Evolutionary conservation across 2,113 vertebrate species (phyloP), one percentile per base, ranked within the genome.

Genomic region (Trochalopteron elliotii): DNA sequence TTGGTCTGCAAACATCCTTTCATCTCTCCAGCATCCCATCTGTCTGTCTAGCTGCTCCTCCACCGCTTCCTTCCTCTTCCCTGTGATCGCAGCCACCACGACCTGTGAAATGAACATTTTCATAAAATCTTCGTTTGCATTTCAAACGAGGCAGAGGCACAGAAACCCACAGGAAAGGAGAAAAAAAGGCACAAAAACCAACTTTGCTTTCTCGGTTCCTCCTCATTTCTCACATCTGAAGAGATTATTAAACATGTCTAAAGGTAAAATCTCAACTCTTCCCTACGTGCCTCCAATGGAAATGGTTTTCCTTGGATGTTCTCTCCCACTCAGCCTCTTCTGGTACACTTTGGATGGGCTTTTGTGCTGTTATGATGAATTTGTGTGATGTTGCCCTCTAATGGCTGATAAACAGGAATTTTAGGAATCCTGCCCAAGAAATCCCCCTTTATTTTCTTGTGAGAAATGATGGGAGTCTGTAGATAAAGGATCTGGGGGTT

Each of bases 1-100:
- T 67, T 86, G 92, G 82, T 94, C 90, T 83, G 63, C 83, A 90
- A 97, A 60, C 90, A 94, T 76, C 85, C 75, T 95, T 97, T 96
- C 90, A 92, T 96, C 94, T 92, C 71, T 19, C 59, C 76, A 65
- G 86, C 75, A 50, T 83, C 94, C 95, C 94, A 97, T 94, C 95
- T 97, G 94, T 64, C 95, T 45, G 88, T 88, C 92, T 94, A 49
- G 82, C 93, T 95, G 88, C 57, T 95, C 82, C 92, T 94, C 78
- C 90, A 59, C 90, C 3, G 3, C 93, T 93, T 95, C 94, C 90
- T 94, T 92, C 94, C 94, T 79, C 87, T 87, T 94, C 69, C 92
- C 40, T 93, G 88, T 92, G 95, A 95, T 95, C 85, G 2, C 90
- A 93, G 92, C 69, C 93, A 82, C 87, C 74, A 7, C 31, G 82